Evolutionary conservation across 2,888 invertebrate genomes (phyloP), one percentile per base, ranked within the genome.

Genomic region (Biston stratarius): DNA sequence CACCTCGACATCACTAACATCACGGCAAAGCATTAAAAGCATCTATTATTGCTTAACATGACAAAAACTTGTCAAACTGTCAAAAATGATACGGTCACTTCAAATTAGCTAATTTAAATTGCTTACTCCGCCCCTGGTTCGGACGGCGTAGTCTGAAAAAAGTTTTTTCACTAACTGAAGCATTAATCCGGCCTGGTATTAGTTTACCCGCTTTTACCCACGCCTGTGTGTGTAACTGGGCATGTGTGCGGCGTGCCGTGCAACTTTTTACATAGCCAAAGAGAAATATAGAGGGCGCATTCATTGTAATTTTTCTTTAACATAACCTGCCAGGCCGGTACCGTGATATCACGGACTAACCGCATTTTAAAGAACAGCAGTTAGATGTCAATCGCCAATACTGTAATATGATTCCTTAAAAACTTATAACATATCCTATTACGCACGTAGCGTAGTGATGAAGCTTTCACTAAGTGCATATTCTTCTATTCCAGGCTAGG

Each of bases 81-180:
- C 61, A 58, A 61, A 64, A 64, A 55, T 58, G 40, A 36, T 60
- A 15, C 24, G 44, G 55, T 63, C 67, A 67, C 48, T 64, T 64
- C 64, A 62, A 64, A 68, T 64, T 56, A 69, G 66, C 75, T 76
- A 70, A 77, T 74, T 65, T 73, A 71, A 75, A 80, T 76, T 80
- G 71, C 77, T 76, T 75, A 91, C 81, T 89, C 75, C 92, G 83
- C 59, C 88, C 90, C 93, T 91, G 94, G 71, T 77, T 77, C 87
- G 92, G 91, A 87, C 93, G 92, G 92, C 89, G 91, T 86, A 90
- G 91, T 87, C 93, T 94, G 93, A 93, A 94, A 94, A 94, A 94
- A 91, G 87, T 92, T 94, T 94, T 93, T 94, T 94, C 93, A 94
- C 94, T 93, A 94, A 94, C 94, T 94, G 94, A 93, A 93, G 94